These are phyloP conservation scores for Drosophila bipectinata DNA, from an alignment of 1,140 invertebrate species.

Conservation along the genomic window DNA sequence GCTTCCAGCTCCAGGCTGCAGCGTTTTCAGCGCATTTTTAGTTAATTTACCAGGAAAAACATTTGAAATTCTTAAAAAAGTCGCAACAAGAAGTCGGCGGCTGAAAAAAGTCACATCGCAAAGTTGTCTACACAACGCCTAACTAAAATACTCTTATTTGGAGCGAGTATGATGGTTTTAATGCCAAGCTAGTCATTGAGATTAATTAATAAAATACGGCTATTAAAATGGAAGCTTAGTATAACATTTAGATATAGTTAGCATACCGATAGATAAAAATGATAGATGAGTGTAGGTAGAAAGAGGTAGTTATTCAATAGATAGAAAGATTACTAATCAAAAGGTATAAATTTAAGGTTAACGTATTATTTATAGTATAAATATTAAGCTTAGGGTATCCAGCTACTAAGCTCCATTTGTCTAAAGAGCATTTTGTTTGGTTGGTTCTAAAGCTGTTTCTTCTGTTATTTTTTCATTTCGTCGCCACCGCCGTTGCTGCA, in stretches of 20 bases:
- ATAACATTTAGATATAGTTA: no score
- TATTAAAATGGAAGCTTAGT: no score
- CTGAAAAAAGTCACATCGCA: slow-evolving; percentile 57
- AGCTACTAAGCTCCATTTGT: not conserved
- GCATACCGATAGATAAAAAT: no score
- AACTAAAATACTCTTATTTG: slow-evolving; percentile 29
- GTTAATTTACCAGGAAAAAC: slow-evolving; percentile 84
- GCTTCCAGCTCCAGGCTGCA: slow-evolving; percentile 33
- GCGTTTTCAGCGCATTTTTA: slow-evolving; percentile 83
- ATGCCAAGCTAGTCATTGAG: not conserved
- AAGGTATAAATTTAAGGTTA: no score
- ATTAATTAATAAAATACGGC: no score
- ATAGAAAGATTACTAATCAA: no score
- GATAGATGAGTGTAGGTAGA: no score
- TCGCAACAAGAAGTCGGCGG: slow-evolving; percentile 60
- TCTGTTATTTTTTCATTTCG: slow-evolving; percentile 51
- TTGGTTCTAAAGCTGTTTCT: slow-evolving; percentile 36
- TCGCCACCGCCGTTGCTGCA: slow-evolving; percentile 54
- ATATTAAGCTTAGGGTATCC: not conserved
- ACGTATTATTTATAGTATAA: not conserved
- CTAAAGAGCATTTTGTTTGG: slow-evolving; percentile 17
- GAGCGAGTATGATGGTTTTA: not conserved
- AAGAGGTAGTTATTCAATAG: no score
- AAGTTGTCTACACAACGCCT: slow-evolving; percentile 44
- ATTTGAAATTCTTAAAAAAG: slow-evolving; percentile 82